Evolutionary conservation across 2,113 vertebrate genomes (phyloP).

Genomic region (Astatoreochromis straeleni): DNA sequence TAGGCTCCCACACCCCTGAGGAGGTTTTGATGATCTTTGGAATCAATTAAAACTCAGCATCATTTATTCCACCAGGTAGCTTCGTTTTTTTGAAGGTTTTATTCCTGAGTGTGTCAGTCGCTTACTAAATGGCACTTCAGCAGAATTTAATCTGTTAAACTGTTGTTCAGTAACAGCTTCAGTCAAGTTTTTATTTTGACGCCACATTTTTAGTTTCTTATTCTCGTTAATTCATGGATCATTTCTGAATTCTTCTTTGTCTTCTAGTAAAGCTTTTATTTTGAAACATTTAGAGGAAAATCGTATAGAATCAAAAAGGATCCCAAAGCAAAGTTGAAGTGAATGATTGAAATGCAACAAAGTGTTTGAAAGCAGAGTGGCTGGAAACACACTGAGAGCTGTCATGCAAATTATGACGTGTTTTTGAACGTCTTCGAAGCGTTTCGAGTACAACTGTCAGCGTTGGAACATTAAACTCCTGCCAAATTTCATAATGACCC

Average conservation of each 20-base stretch:
- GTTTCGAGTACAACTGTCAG: background rate
- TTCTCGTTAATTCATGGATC: accelerated
- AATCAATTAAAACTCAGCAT: background rate
- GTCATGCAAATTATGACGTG: accelerated
- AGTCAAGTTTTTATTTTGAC: background rate
- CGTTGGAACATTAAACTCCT: accelerated
- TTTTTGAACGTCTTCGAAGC: accelerated
- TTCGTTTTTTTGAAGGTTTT: background rate
- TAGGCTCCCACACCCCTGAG: background rate
- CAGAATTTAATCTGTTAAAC: background rate
- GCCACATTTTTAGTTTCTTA: background rate
- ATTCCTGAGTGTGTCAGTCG: background rate
- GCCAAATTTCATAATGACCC: background rate
- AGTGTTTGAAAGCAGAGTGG: accelerated
- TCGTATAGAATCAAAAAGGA: accelerated
- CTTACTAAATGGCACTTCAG: background rate
- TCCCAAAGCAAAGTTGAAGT: background rate
- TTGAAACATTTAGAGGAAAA: background rate
- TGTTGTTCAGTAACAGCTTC: background rate
- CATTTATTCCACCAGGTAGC: background rate
- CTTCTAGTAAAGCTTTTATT: background rate
- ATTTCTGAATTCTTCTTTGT: background rate
- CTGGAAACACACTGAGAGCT: accelerated
- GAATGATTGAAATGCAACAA: background rate
- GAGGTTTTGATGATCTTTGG: background rate